Conservation (phyloP, 2,113 vertebrate genomes). For the Urocitellus parryii region DNA sequence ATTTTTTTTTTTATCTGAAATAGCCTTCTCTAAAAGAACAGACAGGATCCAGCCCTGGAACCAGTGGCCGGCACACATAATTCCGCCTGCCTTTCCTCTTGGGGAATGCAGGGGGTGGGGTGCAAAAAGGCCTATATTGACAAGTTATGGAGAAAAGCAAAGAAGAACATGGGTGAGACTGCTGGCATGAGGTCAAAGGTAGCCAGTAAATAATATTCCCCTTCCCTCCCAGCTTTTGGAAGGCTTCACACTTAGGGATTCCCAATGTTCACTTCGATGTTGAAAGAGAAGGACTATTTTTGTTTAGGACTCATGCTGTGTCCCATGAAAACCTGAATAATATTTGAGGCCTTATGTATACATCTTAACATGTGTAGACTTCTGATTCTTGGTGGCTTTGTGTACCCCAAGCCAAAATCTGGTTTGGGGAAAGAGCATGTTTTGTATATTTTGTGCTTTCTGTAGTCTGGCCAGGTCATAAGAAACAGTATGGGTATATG, state of each 20-base stretch:
- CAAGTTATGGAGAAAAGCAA: not conserved
- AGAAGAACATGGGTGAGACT: not conserved
- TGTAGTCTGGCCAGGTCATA: not conserved
- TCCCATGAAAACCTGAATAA: not conserved
- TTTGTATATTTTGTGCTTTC: not conserved
- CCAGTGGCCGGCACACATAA: not conserved
- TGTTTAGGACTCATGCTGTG: not conserved
- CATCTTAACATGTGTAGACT: not conserved
- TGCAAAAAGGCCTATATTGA: not conserved
- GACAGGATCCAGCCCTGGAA: not conserved
- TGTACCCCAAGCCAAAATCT: not conserved
- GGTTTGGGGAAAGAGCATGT: not conserved
- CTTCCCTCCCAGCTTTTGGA: not conserved
- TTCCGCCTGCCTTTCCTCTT: not conserved
- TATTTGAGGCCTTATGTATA: not conserved
- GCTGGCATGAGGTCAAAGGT: not conserved
- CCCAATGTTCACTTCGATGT: no score
- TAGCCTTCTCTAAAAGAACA: not conserved
- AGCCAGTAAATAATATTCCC: not conserved
- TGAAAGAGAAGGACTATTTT: not conserved
- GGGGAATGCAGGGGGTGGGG: not conserved
- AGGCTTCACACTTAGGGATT: not conserved
- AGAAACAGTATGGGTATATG: not conserved
- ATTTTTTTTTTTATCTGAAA: slow-evolving; percentile 14
- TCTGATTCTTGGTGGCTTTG: slow-evolving; percentile 26